phyloP scores from a whole-genome alignment of 2,797 vertebrate genomes.

The Aulostomus chinensis region DNA sequence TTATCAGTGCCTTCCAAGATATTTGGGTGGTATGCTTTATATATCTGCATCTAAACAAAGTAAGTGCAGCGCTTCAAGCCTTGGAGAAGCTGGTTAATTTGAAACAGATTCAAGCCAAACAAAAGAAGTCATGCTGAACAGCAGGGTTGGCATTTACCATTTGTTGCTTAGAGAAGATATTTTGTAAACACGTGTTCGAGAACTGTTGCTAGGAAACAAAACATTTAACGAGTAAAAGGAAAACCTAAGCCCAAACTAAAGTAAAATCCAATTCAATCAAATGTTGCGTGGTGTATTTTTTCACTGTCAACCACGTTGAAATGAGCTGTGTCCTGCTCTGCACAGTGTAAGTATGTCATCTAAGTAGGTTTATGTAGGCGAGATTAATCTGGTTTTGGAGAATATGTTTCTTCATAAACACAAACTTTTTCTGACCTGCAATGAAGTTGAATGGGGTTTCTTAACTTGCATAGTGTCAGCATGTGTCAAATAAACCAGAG shows the following conservation, averaged over 20 bases:
- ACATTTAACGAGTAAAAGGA: conserved; percentile 9
- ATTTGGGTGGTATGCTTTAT: conserved; percentile 31
- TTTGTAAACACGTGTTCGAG: conserved; percentile 23
- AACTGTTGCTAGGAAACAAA: conserved; percentile 26
- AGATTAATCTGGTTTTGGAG: too few relatives aligned
- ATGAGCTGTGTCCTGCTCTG: too few relatives aligned
- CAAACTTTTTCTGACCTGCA: background rate
- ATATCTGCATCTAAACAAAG: conserved; percentile 53
- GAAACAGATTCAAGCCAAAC: conserved; percentile 55
- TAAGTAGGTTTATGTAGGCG: too few relatives aligned
- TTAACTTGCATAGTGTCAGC: conserved; percentile 12
- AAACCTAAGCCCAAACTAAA: conserved; percentile 3
- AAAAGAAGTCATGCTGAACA: conserved; percentile 20
- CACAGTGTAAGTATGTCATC: too few relatives aligned
- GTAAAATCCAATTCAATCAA: conserved; percentile 21
- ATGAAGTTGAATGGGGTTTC: background rate
- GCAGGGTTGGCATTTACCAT: background rate
- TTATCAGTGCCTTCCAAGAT: conserved; percentile 15
- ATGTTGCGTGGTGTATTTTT: too few relatives aligned
- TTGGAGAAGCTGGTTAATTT: conserved; percentile 50
- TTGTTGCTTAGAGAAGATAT: conserved; percentile 9
- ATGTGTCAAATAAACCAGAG: conserved; percentile 29
- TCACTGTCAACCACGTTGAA: too few relatives aligned
- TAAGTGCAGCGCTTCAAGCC: conserved; percentile 46
- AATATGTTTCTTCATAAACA: background rate